Evolutionary conservation across 2,113 vertebrate genomes (phyloP).

Genomic region (Actenoides lindsayi): DNA sequence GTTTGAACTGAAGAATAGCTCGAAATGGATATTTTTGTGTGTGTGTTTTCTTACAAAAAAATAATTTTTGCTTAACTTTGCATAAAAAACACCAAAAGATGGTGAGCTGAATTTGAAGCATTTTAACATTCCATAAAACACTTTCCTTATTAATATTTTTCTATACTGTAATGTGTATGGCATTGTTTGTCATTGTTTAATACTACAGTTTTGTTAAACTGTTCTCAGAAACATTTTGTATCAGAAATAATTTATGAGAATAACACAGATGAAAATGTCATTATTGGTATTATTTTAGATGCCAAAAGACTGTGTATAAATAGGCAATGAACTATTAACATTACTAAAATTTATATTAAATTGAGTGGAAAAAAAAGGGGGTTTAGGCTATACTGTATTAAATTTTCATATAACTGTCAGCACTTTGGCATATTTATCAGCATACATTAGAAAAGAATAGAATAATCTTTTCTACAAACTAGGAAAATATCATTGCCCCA

Average conservation of each 20-base stretch:
- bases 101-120: not conserved
- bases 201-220: not conserved
- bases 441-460: conserved; percentile 12
- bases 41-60: not conserved
- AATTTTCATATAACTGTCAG: conserved; percentile 33
- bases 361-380: conserved; percentile 43
- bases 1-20: not conserved
- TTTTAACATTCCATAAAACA: not conserved
- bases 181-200: not conserved
- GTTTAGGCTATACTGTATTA: conserved; percentile 31
- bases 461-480: conserved; percentile 13
- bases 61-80: not conserved
- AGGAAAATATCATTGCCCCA: conserved; percentile 1
- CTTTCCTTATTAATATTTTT: not conserved
- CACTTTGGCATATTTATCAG: conserved; percentile 48
- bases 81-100: not conserved
- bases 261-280: not conserved
- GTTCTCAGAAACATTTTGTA: not conserved
- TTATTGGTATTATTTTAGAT: conserved; percentile 23
- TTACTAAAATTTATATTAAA: conserved; percentile 21
- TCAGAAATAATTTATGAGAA: conserved; percentile 3
- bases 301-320: conserved; percentile 20
- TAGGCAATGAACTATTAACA: conserved; percentile 8
- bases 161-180: not conserved
- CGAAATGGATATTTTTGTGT: not conserved